Evolutionary conservation across 2,113 vertebrate genomes (phyloP), one percentile per base, ranked within the genome.

Genomic region (Candoia aspera): DNA sequence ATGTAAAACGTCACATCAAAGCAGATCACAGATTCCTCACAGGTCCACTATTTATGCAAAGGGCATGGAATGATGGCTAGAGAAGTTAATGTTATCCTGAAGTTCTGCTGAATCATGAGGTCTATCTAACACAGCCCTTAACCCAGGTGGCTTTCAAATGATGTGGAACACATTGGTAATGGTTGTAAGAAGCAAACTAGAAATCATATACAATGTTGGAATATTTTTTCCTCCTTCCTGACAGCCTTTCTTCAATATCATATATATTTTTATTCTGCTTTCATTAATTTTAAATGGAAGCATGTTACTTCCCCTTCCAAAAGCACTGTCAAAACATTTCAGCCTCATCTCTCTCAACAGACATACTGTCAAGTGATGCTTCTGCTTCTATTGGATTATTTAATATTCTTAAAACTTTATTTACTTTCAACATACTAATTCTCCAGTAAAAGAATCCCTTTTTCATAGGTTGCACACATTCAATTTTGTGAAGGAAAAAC

Each of bases 301-400:
- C 37, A 23, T 83, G 11, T 1, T 49, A 0, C 2, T 57, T 89
- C 49, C 64, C 8, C 8, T 55, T 2, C 84, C 23, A 91, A 37
- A 59, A 90, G 68, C 1, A 29, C 79, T 87, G 86, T 92, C 53
- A 85, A 92, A 92, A 90, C 91, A 92, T 49, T 86, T 84, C 59
- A 29, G 68, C 33, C 60, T 58, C 85, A 37, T 90, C 26, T 85
- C 83, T 90, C 46, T 90, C 84, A 26, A 68, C 24, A 57, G 83
- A 87, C 24, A 24, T 90, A 53, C 46, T 42, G 49, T 24, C 83
- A 92, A 90, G 17, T 58, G 33, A 37, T n/a, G 60, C 54, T 90
- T 58, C 88, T 24, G 68, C 59, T 92, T 85, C 53, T 68, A 59
- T 86, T 90, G 49, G 49, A 68, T 64, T 86, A 90, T 90, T 86